Evolutionary conservation across 1,140 invertebrate species (phyloP).

Genomic region (Drosophila lini): DNA sequence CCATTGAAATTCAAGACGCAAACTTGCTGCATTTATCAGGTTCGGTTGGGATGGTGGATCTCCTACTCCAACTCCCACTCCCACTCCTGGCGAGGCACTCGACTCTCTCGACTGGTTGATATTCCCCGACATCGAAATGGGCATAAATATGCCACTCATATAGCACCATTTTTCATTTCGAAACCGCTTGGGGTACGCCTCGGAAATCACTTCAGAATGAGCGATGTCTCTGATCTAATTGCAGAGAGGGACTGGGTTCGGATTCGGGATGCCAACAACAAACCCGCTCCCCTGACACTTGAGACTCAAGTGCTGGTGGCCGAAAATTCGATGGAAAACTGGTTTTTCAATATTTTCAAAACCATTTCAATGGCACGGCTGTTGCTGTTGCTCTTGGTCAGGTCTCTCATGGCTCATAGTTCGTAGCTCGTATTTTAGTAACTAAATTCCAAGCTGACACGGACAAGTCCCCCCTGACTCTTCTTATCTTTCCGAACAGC

Average conservation of each 20-base stretch:
- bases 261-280: conserved; percentile 23
- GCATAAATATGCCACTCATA: conserved; percentile 70
- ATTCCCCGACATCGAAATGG: conserved; percentile 49
- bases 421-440: conserved; percentile 65
- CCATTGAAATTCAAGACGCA: conserved; percentile 82
- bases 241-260: conserved; percentile 28
- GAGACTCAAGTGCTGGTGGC: conserved; percentile 61
- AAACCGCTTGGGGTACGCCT: conserved; percentile 60
- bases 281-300: conserved; percentile 48
- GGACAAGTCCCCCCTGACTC: conserved; percentile 54
- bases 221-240: conserved; percentile 77
- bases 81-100: conserved; percentile 12
- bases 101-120: conserved; percentile 35
- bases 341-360: conserved; percentile 74
- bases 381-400: conserved; percentile 33
- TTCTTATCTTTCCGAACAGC: conserved; percentile 62
- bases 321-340: conserved; percentile 65
- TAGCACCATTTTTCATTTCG: conserved; percentile 75
- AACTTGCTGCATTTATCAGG: conserved; percentile 80
- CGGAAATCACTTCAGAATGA: conserved; percentile 67
- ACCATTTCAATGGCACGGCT: conserved; percentile 37
- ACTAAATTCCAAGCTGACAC: conserved; percentile 46
- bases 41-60: conserved; percentile 17
- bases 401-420: conserved; percentile 15
- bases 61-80: conserved; percentile 9